Conservation (phyloP, 2,888 invertebrate species). For the Ceraclea dissimilis region DNA sequence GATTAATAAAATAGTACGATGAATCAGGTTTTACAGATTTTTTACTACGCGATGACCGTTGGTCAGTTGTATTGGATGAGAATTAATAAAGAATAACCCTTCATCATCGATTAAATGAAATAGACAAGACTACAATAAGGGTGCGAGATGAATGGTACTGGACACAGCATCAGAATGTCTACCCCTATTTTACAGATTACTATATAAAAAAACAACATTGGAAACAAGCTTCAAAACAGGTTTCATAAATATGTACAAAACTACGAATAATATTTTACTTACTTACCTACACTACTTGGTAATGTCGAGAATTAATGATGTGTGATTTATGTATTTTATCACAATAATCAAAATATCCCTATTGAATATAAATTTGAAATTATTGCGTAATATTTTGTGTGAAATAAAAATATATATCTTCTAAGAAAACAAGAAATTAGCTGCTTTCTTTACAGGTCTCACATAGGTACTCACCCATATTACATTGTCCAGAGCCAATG, state of each 20-base stretch:
- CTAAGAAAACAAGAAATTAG: too few relatives aligned
- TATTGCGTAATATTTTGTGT: too few relatives aligned
- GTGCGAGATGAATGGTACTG: not conserved
- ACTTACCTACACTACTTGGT: too few relatives aligned
- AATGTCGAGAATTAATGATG: too few relatives aligned
- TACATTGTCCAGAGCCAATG: too few relatives aligned
- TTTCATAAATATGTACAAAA: not conserved
- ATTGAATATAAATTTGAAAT: too few relatives aligned
- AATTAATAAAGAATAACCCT: slow-evolving; percentile 24
- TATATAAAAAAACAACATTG: not conserved
- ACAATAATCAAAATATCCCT: too few relatives aligned
- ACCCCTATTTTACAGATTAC: not conserved
- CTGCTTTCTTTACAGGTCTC: too few relatives aligned
- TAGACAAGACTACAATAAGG: slow-evolving; percentile 8
- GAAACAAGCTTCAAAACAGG: not conserved
- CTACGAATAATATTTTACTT: too few relatives aligned
- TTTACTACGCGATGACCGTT: slow-evolving; percentile 17
- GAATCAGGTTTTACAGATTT: slow-evolving; percentile 14
- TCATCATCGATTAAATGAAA: slow-evolving; percentile 24
- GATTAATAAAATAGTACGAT: slow-evolving; percentile 9
- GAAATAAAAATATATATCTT: too few relatives aligned
- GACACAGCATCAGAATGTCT: not conserved
- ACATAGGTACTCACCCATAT: too few relatives aligned
- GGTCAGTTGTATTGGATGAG: slow-evolving; percentile 18
- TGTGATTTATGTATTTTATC: too few relatives aligned